Evolutionary conservation across 2,888 invertebrate genomes (phyloP), one percentile per base, ranked within the genome.

Genomic region (Drosophila anomalipes): DNA sequence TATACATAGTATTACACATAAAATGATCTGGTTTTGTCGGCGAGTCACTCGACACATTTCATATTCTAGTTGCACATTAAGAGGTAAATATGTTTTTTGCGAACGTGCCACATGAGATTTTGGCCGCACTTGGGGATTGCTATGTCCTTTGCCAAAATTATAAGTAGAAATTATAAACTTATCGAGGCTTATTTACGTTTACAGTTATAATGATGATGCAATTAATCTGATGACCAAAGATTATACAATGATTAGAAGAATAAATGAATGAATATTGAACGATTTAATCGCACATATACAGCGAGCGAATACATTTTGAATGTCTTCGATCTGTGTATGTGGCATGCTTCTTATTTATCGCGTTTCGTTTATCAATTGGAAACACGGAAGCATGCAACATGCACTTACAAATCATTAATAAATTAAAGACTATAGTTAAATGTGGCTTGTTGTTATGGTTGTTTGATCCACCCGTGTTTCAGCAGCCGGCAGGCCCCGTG

Each of bases 61-160:
- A 75, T 74, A 77, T 66, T 74, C 82, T 89, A 87, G 78, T 84
- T 86, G 85, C 87, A 80, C 82, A 84, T 68, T 87, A 80, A 82
- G 84, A 84, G 84, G 90, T 89, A 84, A 88, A 90, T 84, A 74
- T 89, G 84, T 86, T 47, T 47, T 26, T 79, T 76, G 81, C 68
- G 63, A 76, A 74, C 74, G 73, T 71, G 78, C 70, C 80, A 78
- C 83, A 74, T 79, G 79, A 79, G 71, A 70, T 82, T 83, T 88
- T 89, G 85, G 85, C 85, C 79, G 72, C 85, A 86, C 51, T 81
- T 78, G 81, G 71, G 73, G 37, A 51, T 56, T 66, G 54, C 59
- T 9, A 47, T 47, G 62, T 71, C 71, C 74, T 71, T 26, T 65
- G 82, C 85, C 79, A 83, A 84, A 68, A 72, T 49, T 65, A 61